phyloP scores from a whole-genome alignment of 64 coral and sea anemone genomes.

The Anthopleura sola region DNA sequence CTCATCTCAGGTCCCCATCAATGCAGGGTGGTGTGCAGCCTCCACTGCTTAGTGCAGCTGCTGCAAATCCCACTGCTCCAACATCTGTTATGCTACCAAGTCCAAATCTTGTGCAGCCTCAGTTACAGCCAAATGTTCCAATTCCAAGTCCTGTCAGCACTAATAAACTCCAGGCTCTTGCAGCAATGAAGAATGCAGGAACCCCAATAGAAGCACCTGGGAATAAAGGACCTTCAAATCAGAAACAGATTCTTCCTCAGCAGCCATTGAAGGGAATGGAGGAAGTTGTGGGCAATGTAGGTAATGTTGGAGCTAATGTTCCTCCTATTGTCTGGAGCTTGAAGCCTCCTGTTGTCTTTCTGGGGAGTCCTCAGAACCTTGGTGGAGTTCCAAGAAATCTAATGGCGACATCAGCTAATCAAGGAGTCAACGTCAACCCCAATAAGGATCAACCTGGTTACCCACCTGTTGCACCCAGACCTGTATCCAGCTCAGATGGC shows the following conservation, averaged over 20 bases:
- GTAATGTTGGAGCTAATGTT: conserved; percentile 32
- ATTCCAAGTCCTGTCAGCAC: background rate
- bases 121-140: background rate
- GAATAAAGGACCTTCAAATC: conserved; percentile 1
- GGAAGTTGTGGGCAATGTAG: conserved; percentile 84
- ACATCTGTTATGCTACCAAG: background rate
- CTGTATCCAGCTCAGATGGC: background rate
- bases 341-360: conserved; percentile 80
- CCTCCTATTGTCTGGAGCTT: conserved; percentile 62
- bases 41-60: background rate
- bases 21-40: background rate
- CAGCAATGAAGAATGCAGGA: background rate
- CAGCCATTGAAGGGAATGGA: conserved; percentile 91
- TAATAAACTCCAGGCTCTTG: conserved; percentile 21
- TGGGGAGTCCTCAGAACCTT: conserved; percentile 78
- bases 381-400: conserved; percentile 76
- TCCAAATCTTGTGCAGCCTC: background rate
- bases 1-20: background rate
- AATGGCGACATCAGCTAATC: conserved; percentile 1
- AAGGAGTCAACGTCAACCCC: background rate
- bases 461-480: background rate
- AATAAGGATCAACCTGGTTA: background rate
- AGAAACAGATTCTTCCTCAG: conserved; percentile 44
- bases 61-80: background rate
- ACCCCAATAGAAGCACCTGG: background rate